Base-by-base conservation (phyloP, 2,113 vertebrate genomes). In the Mobula birostris region DNA sequence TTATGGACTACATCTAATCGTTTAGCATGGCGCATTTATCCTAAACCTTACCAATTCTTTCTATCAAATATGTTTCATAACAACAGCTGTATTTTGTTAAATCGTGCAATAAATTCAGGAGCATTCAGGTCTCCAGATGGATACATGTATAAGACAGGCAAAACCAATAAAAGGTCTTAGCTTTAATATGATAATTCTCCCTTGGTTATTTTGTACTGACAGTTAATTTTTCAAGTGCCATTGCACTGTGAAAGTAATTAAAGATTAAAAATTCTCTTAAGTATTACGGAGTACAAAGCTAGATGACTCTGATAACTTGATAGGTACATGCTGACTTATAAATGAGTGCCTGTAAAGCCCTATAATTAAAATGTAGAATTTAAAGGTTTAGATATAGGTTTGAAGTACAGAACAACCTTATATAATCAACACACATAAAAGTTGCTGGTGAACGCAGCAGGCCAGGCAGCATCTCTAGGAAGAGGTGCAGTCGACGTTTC, bases 331-430 rank as follows among this genome's bases (percentile, higher is more conserved):
- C 14, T 68, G 63, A 68, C 68, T 91, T 91, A 91, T 91, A 87
- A 87, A 2, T 85, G 48, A 56, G 27, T 61, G 21, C 21, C 56
- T 87, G 27, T 24, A 56, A 87, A 83, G 80, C 36, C 15, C 36
- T 56, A 24, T 56, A 91, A 36, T 91, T 91, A 91, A 91, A 91
- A 68, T 66, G 63, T 66, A 70, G 88, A 91, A 17, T 32, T 48
- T 36, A n/a, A 91, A n/a, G 87, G 61, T 24, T 70, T 15, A 66
- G 9, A 90, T 90, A 11, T 66, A 90, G 29, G n/a, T n/a, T 32
- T 91, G 63, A 91, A 68, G 88, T 32, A n/a, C 29, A 70, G 36
- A 91, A 68, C 32, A 6, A n/a, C 17, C 88, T 66, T 36, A 17
- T 19, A 24, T 58, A 90, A 88, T 70, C 61, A 36, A 36, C 36